Percentiles rank a stretch among this genome's conserved stretches.
These are phyloP conservation scores for Tetraodon nigroviridis DNA, from an alignment of 2,113 vertebrate species.

Conservation along the genomic window DNA sequence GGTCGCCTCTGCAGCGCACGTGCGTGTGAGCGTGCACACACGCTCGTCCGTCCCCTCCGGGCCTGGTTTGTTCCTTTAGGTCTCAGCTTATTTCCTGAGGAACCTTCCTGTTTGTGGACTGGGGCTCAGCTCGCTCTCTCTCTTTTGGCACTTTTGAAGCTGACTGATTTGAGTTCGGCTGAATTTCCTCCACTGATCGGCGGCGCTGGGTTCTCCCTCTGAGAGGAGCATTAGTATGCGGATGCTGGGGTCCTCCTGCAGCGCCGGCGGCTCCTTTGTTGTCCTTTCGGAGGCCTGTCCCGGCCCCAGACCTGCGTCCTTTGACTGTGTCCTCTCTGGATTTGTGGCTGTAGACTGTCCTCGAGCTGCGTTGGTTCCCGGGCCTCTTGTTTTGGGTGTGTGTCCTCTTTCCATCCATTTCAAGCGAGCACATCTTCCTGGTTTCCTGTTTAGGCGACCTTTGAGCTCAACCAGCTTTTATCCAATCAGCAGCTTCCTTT, in stretches of 20 bases:
- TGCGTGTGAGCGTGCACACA: not conserved
- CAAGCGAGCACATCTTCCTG: slow-evolving; percentile 70
- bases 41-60: not conserved
- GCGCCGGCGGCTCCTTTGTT: slow-evolving; percentile 49
- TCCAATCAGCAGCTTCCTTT: slow-evolving; percentile 63
- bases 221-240: slow-evolving; percentile 61
- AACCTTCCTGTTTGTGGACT: not conserved
- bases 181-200: not conserved
- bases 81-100: slow-evolving; percentile 11
- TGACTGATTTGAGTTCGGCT: too few relatives aligned
- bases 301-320: too few relatives aligned
- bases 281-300: slow-evolving; percentile 43
- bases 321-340: too few relatives aligned
- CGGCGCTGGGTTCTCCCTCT: slow-evolving; percentile 13
- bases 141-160: too few relatives aligned
- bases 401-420: slow-evolving; percentile 73
- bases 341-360: too few relatives aligned
- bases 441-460: slow-evolving; percentile 76
- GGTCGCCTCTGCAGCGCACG: slow-evolving; percentile 3
- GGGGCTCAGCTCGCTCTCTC: too few relatives aligned
- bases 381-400: slow-evolving; percentile 45
- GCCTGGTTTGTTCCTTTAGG: slow-evolving; percentile 1
- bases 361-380: slow-evolving; percentile 6
- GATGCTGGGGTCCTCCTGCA: slow-evolving; percentile 34
- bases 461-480: slow-evolving; percentile 41